Evolutionary conservation across 2,888 invertebrate species (phyloP).

Genomic region (Synergus umbraculus): DNA sequence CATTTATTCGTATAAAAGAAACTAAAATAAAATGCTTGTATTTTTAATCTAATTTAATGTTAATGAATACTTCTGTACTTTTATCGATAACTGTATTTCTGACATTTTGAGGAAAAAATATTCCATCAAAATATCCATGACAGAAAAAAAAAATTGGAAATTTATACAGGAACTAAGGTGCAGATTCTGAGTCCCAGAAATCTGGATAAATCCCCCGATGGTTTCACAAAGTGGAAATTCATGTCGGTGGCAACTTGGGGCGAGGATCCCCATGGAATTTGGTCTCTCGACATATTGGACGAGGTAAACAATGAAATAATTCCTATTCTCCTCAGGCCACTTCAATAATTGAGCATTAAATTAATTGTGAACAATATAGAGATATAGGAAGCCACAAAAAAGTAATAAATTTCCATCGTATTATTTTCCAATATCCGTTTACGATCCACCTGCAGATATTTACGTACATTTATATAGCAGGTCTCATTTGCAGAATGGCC

Average conservation of each 20-base stretch:
- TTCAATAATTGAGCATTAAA: not conserved
- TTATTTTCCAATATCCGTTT: not conserved
- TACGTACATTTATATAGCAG: conserved; percentile 19
- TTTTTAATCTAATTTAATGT: not conserved
- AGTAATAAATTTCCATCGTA: not conserved
- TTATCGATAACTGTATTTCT: not conserved
- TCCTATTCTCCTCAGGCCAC: conserved; percentile 1
- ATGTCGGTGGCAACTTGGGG: conserved; percentile 96
- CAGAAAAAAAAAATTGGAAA: not conserved
- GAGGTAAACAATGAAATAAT: conserved; percentile 81
- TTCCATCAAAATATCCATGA: not conserved
- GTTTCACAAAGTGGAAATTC: conserved; percentile 91
- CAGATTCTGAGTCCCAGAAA: conserved; percentile 85
- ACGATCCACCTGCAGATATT: not conserved
- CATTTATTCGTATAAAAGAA: not conserved
- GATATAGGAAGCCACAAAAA: not conserved
- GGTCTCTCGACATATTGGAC: conserved; percentile 80
- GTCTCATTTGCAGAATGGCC: conserved; percentile 72
- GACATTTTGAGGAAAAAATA: not conserved
- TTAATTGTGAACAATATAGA: not conserved
- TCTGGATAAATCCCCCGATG: conserved; percentile 84
- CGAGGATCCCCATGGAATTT: conserved; percentile 86
- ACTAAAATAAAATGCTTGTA: not conserved
- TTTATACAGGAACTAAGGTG: conserved; percentile 82
- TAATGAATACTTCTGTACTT: not conserved